Evolutionary conservation across 2,113 vertebrate species (phyloP), one percentile per base, ranked within the genome.

Genomic region (Etheostoma cragini): DNA sequence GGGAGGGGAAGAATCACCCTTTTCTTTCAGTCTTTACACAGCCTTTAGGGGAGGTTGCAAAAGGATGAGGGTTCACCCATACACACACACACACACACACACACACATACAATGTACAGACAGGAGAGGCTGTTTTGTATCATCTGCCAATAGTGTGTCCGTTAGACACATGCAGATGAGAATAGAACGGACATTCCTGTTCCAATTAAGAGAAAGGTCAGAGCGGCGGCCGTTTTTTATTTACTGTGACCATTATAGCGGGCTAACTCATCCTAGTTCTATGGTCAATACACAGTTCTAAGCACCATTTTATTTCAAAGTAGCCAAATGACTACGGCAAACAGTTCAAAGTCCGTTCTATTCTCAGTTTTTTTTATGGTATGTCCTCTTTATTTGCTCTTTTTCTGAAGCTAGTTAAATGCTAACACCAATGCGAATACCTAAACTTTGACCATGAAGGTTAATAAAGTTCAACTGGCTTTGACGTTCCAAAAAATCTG

Each of bases 381-480:
- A 15, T 67, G 68, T 26, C 12, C n/a, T 76, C 71, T 74, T 42
- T 84, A 53, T 78, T 78, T 84, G 72, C 38, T 45, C 60, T 86
- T 47, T 42, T 52, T 69, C 56, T 49, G 5, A 13, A 56, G 54
- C 46, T 65, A 81, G 54, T 35, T 56, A 76, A 56, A 67, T 49
- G 57, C 72, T 38, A 24, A 64, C 65, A 35, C 33, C 3, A 35
- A 35, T 35, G 5, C 22, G 11, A 22, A 60, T 15, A 14, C 21
- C 42, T 64, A 69, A 72, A 82, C 79, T 64, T 78, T 78, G 82
- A 85, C 47, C 83, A 26, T 15, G 22, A 45, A 57, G 80, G 72
- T 87, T 80, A 87, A 58, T 78, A 73, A 67, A 84, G 89, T 86
- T 89, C 52, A 88, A 42, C 19, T 52, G 17, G 26, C 54, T 21